Base-by-base conservation (phyloP, 1,140 invertebrate species). In the Brachionus manjavacas region DNA sequence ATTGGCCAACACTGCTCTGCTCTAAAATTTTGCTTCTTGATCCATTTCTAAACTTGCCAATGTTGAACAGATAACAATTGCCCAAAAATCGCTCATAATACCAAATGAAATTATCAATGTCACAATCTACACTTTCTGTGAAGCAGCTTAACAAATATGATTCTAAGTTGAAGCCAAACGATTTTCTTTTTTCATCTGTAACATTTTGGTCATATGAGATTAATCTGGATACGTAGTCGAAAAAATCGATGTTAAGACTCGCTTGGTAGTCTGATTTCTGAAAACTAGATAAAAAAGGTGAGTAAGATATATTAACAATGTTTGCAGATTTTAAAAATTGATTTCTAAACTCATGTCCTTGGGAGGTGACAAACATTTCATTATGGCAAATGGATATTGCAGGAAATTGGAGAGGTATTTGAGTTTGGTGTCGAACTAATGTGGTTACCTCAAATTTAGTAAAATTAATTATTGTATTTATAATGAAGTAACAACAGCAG, bases 51-150 rank as follows among this genome's bases (percentile, higher is more conserved):
- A 11, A 20, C 31, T 43, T 60, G 8, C 79, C 79, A 60, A 14
- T 12, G 25, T 81, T 81, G 11, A 81, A 81, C 20, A 31, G 1
- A 41, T 81, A 81, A 43, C 79, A 81, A 25, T 64, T 81, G 2
- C 79, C 79, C 6, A 23, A 64, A 43, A 16, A 16, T 11, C 11
- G 6, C 20, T 81, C 52, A 68, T 35, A 81, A 68, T 81, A 81
- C 28, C 35, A 81, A 28, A 81, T 55, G 7, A 81, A 25, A 60
- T 81, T 20, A 31, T 81, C 12, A n/a, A n/a, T 16, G 25, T 20
- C 35, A 81, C 79, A 81, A 68, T 25, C 49, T 28, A 9, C 3
- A 46, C 9, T 20, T 23, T n/a, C 16, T 6, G 25, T 20, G 25
- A 23, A 76, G 39, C 70, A 76, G 39, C 70, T 76, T 9, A 20